These are phyloP conservation scores for Drosophila mercatorum DNA, from an alignment of 2,888 invertebrate species.

Conservation along the genomic window DNA sequence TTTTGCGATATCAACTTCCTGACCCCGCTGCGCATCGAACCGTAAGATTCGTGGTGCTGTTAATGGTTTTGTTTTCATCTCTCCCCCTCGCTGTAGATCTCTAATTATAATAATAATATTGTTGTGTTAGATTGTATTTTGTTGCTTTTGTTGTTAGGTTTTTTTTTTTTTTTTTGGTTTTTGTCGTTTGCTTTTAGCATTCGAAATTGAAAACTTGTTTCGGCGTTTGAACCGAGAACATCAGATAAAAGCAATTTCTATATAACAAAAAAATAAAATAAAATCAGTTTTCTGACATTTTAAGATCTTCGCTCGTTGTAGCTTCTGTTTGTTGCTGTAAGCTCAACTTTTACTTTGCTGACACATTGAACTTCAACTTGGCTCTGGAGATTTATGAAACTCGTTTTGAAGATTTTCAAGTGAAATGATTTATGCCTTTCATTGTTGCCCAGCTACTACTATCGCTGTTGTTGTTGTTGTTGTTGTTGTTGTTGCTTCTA, in stretches of 20 bases:
- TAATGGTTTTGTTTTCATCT: conserved; percentile 59
- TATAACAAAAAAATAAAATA: conserved; percentile 12
- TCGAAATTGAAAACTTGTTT: conserved; percentile 71
- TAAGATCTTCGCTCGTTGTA: conserved; percentile 30
- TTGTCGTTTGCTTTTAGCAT: conserved; percentile 44
- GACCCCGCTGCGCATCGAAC: conserved; percentile 73
- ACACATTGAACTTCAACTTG: conserved; percentile 69
- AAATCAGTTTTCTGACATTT: conserved; percentile 43
- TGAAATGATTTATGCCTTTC: conserved; percentile 62
- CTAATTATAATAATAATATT: conserved; percentile 74
- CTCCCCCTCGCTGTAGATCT: conserved; percentile 26
- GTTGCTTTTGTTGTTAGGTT: conserved; percentile 5
- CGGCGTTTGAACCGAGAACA: conserved; percentile 25
- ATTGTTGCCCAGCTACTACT: conserved; percentile 25
- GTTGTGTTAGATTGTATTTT: conserved; percentile 42
- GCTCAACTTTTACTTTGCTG: conserved; percentile 62
- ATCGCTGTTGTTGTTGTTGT: not conserved
- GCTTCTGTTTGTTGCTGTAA: conserved; percentile 51
- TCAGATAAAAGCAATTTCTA: conserved; percentile 34
- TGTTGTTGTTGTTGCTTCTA: conserved; percentile 11
- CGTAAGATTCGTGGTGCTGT: conserved; percentile 57
- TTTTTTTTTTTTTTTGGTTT: conserved; percentile 4
- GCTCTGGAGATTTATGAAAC: conserved; percentile 56
- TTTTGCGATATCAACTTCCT: conserved; percentile 60
- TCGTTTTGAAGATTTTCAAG: conserved; percentile 54